Evolutionary conservation across 2,888 invertebrate species (phyloP), one percentile per base, ranked within the genome.

Genomic region (Phyto melanocephala): DNA sequence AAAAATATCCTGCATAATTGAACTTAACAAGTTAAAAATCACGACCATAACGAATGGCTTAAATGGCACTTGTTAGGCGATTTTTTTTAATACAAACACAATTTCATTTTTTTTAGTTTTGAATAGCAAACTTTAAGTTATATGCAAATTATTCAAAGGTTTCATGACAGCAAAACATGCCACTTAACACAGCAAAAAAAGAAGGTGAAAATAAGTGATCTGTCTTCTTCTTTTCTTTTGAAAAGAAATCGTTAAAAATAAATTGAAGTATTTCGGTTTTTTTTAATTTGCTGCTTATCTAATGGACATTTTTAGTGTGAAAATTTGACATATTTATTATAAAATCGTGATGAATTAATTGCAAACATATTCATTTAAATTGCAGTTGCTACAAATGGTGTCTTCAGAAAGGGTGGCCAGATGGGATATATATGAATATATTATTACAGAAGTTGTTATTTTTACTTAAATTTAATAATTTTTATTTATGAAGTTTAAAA

Each of bases 101-200:
- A 52, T 40, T 40, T 40, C 13, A 11, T 62, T 42, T 22, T 8
- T 54, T 56, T 10, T 8, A 50, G 52, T 13, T 62, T 71, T 22
- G 15, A 62, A 33, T 58, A 62, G 28, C 37, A 67, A 74, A 45
- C 52, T 52, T 42, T 40, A 56, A 40, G 37, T 60, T 72, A 10
- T 72, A 77, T 74, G 72, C 63, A 81, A 77, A 81, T 81, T 72
- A 56, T 54, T 42, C 33, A 58, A 72, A 67, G 50, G 67, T 70
- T 70, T 70, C 77, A 54, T 56, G 67, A 65, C 72, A 70, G 68
- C 11, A 6, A 10, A 35, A 65, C 65, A 76, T 71, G 58, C 13
- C 42, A 63, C 70, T 75, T 20, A n/a, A 15, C 11, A 70, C 35
- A 54, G 63, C n/a, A 40, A 42, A 20, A 72, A 65, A 13, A 50